These are phyloP conservation scores for Antheraea pernyi DNA, from an alignment of 1,140 invertebrate species.

Conservation along the genomic window DNA sequence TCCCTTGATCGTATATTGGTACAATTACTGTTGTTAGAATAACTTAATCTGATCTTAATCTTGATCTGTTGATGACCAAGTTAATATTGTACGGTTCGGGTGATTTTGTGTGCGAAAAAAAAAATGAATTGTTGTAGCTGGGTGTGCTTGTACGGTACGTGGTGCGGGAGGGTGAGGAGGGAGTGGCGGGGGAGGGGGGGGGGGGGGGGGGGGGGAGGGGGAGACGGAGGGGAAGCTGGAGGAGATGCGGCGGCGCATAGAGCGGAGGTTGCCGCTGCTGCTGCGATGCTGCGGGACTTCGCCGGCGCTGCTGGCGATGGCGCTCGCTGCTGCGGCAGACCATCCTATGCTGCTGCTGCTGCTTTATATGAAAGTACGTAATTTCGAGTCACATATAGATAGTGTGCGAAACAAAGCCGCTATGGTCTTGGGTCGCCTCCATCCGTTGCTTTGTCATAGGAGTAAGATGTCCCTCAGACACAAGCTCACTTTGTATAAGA, in stretches of 20 bases:
- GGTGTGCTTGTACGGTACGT: conserved; percentile 87
- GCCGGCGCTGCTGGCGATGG: conserved; percentile 70
- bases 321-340: conserved; percentile 47
- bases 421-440: no score
- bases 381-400: no score
- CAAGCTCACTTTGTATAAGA: no score
- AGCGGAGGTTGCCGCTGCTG: conserved; percentile 84
- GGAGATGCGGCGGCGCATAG: conserved; percentile 74
- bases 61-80: no score
- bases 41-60: no score
- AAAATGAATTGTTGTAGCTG: conserved; percentile 43
- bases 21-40: no score
- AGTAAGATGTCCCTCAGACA: no score
- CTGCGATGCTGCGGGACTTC: conserved; percentile 84
- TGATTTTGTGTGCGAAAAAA: not conserved
- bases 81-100: no score
- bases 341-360: conserved; percentile 79
- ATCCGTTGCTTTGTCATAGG: no score
- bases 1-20: no score
- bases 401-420: no score
- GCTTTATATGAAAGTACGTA: conserved; percentile 80
- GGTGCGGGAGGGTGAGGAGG: conserved; percentile 83
- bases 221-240: conserved; percentile 35
- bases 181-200: conserved; percentile 13
- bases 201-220: conserved; percentile 23